Evolutionary conservation across 2,797 vertebrate species (phyloP), one percentile per base, ranked within the genome.

Genomic region (Psittacula echo): DNA sequence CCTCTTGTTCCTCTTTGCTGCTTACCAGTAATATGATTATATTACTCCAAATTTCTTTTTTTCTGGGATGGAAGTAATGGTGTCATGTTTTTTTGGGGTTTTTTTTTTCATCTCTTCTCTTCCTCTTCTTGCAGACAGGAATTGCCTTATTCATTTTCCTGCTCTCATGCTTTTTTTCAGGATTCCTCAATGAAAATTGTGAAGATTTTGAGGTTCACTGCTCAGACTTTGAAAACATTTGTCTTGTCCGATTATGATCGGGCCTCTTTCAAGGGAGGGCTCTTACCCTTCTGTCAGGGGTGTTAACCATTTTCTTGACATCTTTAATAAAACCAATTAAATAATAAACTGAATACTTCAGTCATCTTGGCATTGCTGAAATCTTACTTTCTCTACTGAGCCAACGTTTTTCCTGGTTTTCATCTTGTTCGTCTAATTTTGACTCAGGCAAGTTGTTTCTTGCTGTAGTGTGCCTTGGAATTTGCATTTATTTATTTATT

Each of bases 321-420:
- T 32, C 66, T 75, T 68, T 89, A 75, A 78, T 68, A 12, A 61
- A 21, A 24, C 48, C 77, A 93, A 91, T 79, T 85, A 77, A 92
- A 72, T 37, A 47, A 89, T 11, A 30, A 9, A 41, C 11, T 58
- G 23, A 50, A 27, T 7, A 5, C 18, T 44, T 62, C 24, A 47
- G 41, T 27, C 14, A 16, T 21, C 58, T 70, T 39, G 45, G 41
- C 8, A 1, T 30, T 74, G 61, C 73, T 29, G 39, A 90, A 71
- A 47, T 39, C 14, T 39, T 62, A 37, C 11, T 19, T 20, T 26
- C 37, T 72, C 41, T 44, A 51, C 70, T 20, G 34, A 80, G 67
- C 4, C 26, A 32, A 9, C 3, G 1, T n/a, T 81, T 83, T 21
- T 2, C 30, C 18, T 37, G 30, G 5, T 64, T 67, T 73, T 64